Base-by-base conservation (phyloP, 2,888 invertebrate genomes). In the Tinea trinotella region DNA sequence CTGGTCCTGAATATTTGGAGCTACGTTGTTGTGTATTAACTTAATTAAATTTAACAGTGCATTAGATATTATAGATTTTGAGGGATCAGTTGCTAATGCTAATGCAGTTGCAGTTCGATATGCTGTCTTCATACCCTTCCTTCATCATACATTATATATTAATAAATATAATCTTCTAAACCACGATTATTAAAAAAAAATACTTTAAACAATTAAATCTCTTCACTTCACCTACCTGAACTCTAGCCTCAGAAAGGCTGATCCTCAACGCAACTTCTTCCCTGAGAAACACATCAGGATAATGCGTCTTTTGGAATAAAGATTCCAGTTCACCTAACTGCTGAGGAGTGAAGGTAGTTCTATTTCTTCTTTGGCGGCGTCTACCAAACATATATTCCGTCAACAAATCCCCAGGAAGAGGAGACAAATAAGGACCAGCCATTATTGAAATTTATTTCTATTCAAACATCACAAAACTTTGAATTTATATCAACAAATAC, bases 301-400 rank as follows among this genome's bases (percentile, higher is more conserved):
- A 97, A 68, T 97, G 97, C 0, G 97, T 97, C 78, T 96, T 95
- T 75, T 96, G 95, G 77, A 97, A 97, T 17, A 97, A 88, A 0
- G 95, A 92, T 73, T 97, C 97, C 65, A 97, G 76, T 68, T 97
- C 96, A 68, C 95, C 94, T 50, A 97, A 86, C 78, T 97, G 97
- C 72, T 96, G 96, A 1, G 97, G 96, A 20, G 96, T 96, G 74
- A 97, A 97, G 0, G 97, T 97, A 6, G 97, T 97, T 24, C 97
- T 88, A 76, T 97, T 97, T 57, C 97, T 89, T 57, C 97, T 89
- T 88, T 97, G 92, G 62, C 96, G 88, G 57, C 96, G 89, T 61
- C 96, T 88, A 7, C 96, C 96, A 71, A 96, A 96, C 95, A 96
- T 95, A 66, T 96, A 96, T 74, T 96, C 96, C 12, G 95, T 95